Evolutionary conservation across 2,113 vertebrate genomes (phyloP), one percentile per base, ranked within the genome.

Genomic region (Tor tambroides): DNA sequence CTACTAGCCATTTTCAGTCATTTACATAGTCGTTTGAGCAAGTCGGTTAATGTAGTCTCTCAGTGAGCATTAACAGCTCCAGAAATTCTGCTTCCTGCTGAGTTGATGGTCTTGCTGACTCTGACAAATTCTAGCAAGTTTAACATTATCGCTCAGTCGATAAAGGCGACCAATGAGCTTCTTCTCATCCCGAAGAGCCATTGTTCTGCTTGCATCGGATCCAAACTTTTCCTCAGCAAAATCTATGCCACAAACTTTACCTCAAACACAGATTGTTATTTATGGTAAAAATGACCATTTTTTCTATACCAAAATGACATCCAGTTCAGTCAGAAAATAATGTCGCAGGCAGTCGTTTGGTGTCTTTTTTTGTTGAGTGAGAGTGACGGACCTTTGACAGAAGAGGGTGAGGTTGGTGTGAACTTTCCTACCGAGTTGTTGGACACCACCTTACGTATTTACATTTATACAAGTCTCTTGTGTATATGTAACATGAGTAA

Each of bases 401-500:
- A 23, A 74, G 21, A 9, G 35, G 43, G 17, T 69, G 65, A 69
- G 28, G 65, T 32, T 32, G 65, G 5, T 35, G 49, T 56, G 28
- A 54, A 28, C 41, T 32, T 30, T 5, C 7, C 46, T 30, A 51
- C 43, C 54, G 3, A 56, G 51, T 56, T 4, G 21, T 26, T 61
- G 21, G 19, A 74, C 1, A 12, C 32, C 26, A 38, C 19, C 49
- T 14, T 56, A 75, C 10, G 11, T 54, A 85, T 32, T 32, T 35
- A 75, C 61, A 87, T 85, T 67, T 30, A 54, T 59, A 38, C 46
- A 80, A 75, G 41, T 81, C 49, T 76, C 17, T 46, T 67, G 6
- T 26, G 28, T 43, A 67, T 75, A 54, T 10, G 10, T 77, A 76
- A 19, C 63, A 76, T 32, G n/a, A 10, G 5, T 2, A 43, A 43